Base-by-base conservation (phyloP, 2,888 invertebrate genomes). In the Hypolimnas misippus region DNA sequence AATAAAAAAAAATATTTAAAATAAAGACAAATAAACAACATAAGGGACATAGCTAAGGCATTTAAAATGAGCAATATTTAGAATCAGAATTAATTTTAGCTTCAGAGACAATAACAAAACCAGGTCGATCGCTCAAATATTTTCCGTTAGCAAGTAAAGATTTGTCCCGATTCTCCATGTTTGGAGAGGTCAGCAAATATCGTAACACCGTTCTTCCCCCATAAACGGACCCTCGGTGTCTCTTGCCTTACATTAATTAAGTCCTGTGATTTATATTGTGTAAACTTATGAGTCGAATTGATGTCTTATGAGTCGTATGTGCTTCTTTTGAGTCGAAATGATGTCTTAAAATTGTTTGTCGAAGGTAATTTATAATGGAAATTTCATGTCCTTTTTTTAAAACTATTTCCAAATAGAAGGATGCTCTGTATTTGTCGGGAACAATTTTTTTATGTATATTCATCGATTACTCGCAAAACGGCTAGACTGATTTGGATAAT, bases 161-260 rank as follows among this genome's bases (percentile, higher is more conserved):
- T 78, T 77, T 73, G 70, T 74, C 67, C 66, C 65, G 71, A 70
- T 73, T 74, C 71, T 57, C 71, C 70, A 73, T 87, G 86, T 87
- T 88, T 87, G 81, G 40, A 81, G 77, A 86, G 86, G 80, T 73
- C 73, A 4, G 61, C 79, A 85, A 76, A 86, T 85, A 86, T 84
- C 78, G 81, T 84, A 77, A 79, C 76, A 62, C 64, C 61, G 80
- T 76, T 83, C 85, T 84, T 86, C 74, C 76, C 63, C 81, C 84
- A 78, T 87, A 83, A 86, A 87, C 70, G 62, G 64, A 69, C 76
- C 78, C 75, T 73, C 72, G 69, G 71, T 70, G 58, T 63, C 63
- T 68, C 63, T 69, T 66, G 56, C 50, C 69, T 66, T 57, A 57
- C 72, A 69, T 77, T 85, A 82, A 85, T 83, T 85, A 82, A 78